phyloP scores from a whole-genome alignment of 2,797 vertebrate genomes.

The Onychomys torridus region DNA sequence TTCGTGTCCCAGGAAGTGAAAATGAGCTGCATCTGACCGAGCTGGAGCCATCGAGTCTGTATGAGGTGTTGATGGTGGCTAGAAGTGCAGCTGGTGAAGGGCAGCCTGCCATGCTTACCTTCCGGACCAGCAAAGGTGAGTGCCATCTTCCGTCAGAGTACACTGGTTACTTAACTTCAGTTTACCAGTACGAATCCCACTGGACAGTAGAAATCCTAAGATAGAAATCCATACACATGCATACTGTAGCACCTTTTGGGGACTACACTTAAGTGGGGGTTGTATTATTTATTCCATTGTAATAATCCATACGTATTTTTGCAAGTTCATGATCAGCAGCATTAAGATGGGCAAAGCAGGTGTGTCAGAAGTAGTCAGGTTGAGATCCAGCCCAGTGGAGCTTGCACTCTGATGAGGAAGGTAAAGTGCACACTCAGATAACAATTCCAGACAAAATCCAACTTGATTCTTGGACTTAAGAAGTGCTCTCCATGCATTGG shows the following conservation, averaged over 20 bases:
- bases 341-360: neutral
- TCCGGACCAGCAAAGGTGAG: slow-evolving; percentile 97
- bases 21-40: slow-evolving; percentile 94
- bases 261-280: neutral
- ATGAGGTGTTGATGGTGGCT: slow-evolving; percentile 98
- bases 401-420: slow-evolving; percentile 23
- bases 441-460: neutral
- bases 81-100: slow-evolving; percentile 94
- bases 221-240: neutral
- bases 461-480: neutral
- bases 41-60: slow-evolving; percentile 96
- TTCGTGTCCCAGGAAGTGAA: slow-evolving; percentile 97
- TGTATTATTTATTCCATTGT: neutral
- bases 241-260: neutral
- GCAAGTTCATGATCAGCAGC: neutral
- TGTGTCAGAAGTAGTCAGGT: slow-evolving; percentile 1
- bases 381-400: neutral
- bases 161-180: neutral
- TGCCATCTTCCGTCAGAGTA: neutral
- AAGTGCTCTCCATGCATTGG: neutral
- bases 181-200: neutral
- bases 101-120: slow-evolving; percentile 98
- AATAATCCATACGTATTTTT: neutral
- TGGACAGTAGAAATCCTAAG: neutral
- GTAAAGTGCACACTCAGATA: neutral